These are phyloP conservation scores for Andrena flavipes DNA, from an alignment of 2,888 invertebrate genomes.

Conservation along the genomic window DNA sequence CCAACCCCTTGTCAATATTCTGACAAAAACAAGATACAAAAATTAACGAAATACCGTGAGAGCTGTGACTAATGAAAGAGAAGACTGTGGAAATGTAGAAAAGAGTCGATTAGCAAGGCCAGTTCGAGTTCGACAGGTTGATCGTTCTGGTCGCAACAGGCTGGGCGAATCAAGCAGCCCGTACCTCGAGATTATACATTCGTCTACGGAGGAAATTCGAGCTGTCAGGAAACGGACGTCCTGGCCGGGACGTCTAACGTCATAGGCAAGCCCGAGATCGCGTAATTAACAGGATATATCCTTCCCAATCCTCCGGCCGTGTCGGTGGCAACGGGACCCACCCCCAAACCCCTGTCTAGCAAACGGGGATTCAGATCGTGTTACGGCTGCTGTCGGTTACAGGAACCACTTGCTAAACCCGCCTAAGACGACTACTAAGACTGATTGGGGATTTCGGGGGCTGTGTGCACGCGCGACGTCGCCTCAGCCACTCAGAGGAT, in stretches of 20 bases:
- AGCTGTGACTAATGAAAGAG: no score
- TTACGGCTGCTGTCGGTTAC: conserved; percentile 66
- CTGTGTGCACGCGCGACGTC: neutral
- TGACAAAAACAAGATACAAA: no score
- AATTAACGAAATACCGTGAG: no score
- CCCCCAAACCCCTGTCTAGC: conserved; percentile 37
- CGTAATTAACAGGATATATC: conserved; percentile 75
- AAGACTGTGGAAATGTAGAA: no score
- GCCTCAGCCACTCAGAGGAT: conserved; percentile 22
- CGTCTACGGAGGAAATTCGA: conserved; percentile 61
- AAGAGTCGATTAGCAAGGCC: no score
- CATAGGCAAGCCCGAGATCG: conserved; percentile 73
- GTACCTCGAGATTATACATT: conserved; percentile 29
- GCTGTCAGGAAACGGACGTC: conserved; percentile 73
- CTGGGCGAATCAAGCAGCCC: conserved; percentile 27
- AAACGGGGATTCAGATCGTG: conserved; percentile 63
- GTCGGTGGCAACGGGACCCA: conserved; percentile 32
- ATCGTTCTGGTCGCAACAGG: neutral
- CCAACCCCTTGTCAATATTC: no score
- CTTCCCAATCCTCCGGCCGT: conserved; percentile 47
- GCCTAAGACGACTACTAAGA: conserved; percentile 59
- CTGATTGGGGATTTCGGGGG: conserved; percentile 41
- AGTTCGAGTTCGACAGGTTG: no score
- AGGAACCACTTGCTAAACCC: conserved; percentile 62
- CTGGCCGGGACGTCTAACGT: conserved; percentile 76